Evolutionary conservation across 2,888 invertebrate genomes (phyloP).

Genomic region (Apoda limacodes): DNA sequence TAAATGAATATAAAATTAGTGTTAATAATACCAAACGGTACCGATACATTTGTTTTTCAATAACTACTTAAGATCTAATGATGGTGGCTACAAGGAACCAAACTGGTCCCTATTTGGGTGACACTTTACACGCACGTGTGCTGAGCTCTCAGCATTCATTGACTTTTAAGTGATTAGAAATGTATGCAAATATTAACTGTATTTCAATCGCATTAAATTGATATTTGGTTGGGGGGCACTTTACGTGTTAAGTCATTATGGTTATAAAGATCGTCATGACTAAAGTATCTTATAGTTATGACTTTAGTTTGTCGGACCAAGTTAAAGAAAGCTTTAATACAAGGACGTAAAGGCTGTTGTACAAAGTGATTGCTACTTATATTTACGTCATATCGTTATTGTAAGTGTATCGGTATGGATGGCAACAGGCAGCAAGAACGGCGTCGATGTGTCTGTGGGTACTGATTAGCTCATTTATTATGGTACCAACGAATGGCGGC

Average conservation of each 20-base stretch:
- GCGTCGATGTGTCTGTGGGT: conserved; percentile 63
- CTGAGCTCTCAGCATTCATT: conserved; percentile 40
- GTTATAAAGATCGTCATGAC: conserved; percentile 29
- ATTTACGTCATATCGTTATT: not conserved
- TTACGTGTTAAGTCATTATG: conserved; percentile 36
- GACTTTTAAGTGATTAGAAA: conserved; percentile 15
- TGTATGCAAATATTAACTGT: conserved; percentile 25
- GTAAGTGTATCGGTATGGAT: conserved; percentile 24
- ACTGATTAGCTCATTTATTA: conserved; percentile 53
- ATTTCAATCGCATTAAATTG: conserved; percentile 13
- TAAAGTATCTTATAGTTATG: conserved; percentile 39
- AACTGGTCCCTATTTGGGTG: conserved; percentile 59
- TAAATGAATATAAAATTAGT: no score
- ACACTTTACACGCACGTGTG: conserved; percentile 61
- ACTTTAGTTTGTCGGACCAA: no score
- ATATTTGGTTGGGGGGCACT: conserved; percentile 19
- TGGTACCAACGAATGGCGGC: conserved; percentile 32
- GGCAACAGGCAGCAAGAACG: conserved; percentile 52
- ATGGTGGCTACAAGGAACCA: no score
- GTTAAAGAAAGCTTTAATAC: no score
- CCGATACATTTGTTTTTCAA: no score
- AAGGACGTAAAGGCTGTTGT: no score
- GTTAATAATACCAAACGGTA: no score
- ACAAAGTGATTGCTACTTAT: not conserved
- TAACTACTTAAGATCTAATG: no score